These are phyloP conservation scores for Aphidius ervi DNA, from an alignment of 1,140 invertebrate species.

Conservation along the genomic window DNA sequence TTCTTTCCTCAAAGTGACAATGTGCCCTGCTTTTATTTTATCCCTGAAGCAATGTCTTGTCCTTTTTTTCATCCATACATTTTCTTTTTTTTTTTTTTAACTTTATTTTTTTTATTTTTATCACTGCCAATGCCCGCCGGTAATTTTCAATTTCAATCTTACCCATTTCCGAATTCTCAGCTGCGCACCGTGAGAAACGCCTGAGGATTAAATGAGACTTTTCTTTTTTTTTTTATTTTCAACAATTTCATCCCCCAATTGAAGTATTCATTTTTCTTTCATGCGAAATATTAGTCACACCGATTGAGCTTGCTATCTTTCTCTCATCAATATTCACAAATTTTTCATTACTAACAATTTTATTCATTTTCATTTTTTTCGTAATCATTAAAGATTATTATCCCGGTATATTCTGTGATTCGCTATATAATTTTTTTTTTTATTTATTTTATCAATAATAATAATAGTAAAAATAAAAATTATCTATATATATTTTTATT, in stretches of 20 bases:
- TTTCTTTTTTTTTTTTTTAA: too few relatives aligned
- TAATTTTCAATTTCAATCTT: constrained; percentile 27
- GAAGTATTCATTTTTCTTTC: not conserved
- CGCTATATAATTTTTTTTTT: too few relatives aligned
- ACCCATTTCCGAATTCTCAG: constrained; percentile 25
- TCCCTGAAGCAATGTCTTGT: not conserved
- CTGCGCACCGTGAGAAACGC: constrained; percentile 20
- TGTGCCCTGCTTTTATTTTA: not conserved
- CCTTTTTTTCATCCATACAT: not conserved
- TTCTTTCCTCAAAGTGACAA: constrained; percentile 1
- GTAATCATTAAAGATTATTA: too few relatives aligned
- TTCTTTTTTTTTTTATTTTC: not conserved
- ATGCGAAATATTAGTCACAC: not conserved
- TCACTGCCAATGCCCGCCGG: constrained; percentile 14
- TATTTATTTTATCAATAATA: too few relatives aligned
- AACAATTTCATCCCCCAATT: not conserved
- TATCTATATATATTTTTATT: too few relatives aligned
- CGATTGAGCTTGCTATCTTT: too few relatives aligned
- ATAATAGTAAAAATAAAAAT: too few relatives aligned
- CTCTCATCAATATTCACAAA: not conserved
- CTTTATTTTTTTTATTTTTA: not conserved
- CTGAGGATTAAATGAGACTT: constrained; percentile 9
- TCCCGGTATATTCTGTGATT: too few relatives aligned
- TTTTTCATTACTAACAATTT: not conserved
- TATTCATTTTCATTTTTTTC: constrained; percentile 8